A percentile compares a stretch with the other conserved stretches of the same genome.
phyloP scores from a whole-genome alignment of 2,797 vertebrate genomes.

The Sarcophilus harrisii region DNA sequence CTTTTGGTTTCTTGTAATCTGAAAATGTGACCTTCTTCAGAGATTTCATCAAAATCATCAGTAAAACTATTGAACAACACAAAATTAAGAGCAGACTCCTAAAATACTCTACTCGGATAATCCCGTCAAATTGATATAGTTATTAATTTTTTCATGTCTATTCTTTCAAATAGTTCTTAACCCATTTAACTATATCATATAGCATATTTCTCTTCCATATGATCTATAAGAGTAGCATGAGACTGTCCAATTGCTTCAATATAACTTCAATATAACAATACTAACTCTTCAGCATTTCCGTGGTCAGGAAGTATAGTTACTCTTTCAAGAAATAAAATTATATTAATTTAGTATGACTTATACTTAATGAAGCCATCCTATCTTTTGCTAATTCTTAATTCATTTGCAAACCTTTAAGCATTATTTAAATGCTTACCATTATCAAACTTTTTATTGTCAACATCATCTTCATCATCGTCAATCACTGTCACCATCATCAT shows the following conservation, averaged over 20 bases:
- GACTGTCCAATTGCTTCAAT: constrained; percentile 16
- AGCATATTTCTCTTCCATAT: background rate
- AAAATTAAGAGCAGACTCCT: background rate
- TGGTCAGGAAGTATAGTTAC: background rate
- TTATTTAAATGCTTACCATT: background rate
- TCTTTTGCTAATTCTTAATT: background rate
- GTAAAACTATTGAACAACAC: background rate
- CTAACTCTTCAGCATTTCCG: background rate
- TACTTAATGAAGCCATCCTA: background rate
- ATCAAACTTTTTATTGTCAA: background rate
- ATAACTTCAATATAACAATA: background rate
- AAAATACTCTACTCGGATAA: background rate
- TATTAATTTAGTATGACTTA: background rate
- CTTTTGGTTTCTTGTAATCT: background rate
- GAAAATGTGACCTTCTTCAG: background rate
- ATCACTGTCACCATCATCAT: too few species aligned
- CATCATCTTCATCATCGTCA: background rate
- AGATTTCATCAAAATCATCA: background rate
- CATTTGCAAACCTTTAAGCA: background rate
- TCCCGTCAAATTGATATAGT: background rate
- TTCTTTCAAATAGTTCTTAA: background rate
- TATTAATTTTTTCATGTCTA: background rate
- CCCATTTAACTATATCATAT: background rate
- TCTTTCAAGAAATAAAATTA: background rate
- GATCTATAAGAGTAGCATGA: background rate